Conservation (phyloP, 2,797 vertebrate species). For the Ctenochaetus hawaiiensis region DNA sequence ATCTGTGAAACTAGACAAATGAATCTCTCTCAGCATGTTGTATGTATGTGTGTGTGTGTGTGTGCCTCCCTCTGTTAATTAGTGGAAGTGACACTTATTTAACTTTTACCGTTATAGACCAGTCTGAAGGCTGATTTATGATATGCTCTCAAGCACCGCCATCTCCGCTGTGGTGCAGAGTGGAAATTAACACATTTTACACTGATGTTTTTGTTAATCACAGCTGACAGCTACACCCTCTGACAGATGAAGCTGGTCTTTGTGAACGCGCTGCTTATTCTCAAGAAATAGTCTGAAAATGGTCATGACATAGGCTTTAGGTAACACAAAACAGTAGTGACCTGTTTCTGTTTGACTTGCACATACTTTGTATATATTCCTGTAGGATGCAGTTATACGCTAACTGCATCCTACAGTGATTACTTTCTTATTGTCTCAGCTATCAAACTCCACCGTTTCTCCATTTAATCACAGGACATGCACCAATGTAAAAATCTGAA, state of each 20-base stretch:
- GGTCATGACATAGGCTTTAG: constrained; percentile 15
- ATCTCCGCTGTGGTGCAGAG: constrained; percentile 8
- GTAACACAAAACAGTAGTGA: constrained; percentile 13
- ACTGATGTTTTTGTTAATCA: constrained; percentile 30
- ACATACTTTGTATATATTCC: no score
- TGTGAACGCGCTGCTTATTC: constrained; percentile 15
- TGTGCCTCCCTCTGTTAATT: not conserved
- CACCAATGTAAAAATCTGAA: no score
- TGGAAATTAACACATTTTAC: constrained; percentile 30
- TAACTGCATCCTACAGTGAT: no score
- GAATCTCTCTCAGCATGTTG: not conserved
- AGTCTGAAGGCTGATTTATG: constrained; percentile 18
- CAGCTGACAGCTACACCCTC: constrained; percentile 1
- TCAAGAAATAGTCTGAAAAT: constrained; percentile 19
- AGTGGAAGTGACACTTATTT: constrained; percentile 15
- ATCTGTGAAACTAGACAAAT: not conserved
- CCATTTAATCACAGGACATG: no score
- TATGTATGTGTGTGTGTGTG: not conserved
- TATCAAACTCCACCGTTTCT: no score
- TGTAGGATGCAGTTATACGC: no score
- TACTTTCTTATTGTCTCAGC: no score
- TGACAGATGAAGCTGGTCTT: constrained; percentile 10
- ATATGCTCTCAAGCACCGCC: not conserved
- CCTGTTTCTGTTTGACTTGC: constrained; percentile 3
- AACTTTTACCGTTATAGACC: constrained; percentile 19